Evolutionary conservation across 2,113 vertebrate genomes (phyloP).

Genomic region (Ploceus nigricollis): DNA sequence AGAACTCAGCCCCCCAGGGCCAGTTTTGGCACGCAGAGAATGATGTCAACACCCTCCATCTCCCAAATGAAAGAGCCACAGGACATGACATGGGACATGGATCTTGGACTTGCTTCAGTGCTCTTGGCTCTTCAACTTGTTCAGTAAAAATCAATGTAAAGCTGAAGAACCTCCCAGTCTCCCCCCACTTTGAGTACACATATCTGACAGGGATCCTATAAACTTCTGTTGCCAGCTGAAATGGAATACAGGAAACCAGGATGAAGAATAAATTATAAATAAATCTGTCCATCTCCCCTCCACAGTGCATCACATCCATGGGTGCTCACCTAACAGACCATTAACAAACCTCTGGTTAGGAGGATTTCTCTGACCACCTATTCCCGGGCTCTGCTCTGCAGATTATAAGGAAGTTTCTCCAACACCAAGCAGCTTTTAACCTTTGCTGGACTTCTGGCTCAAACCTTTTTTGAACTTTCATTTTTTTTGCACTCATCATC

Average conservation of each 20-base stretch:
- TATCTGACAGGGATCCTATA: not conserved
- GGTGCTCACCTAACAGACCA: not conserved
- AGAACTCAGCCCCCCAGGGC: rapidly evolving
- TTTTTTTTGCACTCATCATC: not conserved
- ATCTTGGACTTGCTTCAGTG: not conserved
- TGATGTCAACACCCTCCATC: not conserved
- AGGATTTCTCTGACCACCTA: not conserved
- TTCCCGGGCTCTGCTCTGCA: not conserved
- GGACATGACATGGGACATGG: rapidly evolving
- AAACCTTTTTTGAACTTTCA: not conserved
- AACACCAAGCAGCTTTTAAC: not conserved
- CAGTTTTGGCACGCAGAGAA: not conserved
- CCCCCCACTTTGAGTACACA: not conserved
- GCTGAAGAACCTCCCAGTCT: not conserved
- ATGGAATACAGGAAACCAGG: not conserved
- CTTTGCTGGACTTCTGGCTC: not conserved
- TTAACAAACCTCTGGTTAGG: not conserved
- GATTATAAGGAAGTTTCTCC: not conserved
- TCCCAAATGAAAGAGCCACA: not conserved
- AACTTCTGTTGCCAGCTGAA: not conserved
- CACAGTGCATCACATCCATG: not conserved
- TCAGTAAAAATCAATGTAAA: not conserved
- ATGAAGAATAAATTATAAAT: not conserved
- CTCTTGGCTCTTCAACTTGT: not conserved
- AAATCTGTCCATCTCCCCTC: not conserved